phyloP scores from a whole-genome alignment of 1,140 invertebrate genomes.

The Thaumatotibia leucotreta region DNA sequence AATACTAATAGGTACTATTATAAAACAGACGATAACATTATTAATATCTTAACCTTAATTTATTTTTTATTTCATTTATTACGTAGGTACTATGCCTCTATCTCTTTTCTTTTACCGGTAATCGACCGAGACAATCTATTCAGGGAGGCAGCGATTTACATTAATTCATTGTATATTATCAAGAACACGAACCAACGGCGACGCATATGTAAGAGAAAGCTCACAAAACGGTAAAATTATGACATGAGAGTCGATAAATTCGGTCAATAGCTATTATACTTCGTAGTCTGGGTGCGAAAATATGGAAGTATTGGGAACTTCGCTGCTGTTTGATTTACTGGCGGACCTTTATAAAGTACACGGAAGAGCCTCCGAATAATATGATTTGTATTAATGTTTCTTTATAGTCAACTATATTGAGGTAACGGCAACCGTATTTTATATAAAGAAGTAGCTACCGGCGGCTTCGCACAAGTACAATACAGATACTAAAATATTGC shows the following conservation, averaged over 20 bases:
- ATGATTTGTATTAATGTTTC: constrained; percentile 5
- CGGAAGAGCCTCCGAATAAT: constrained; percentile 34
- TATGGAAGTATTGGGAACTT: constrained; percentile 62
- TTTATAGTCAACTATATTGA: not conserved
- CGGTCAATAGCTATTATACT: constrained; percentile 71
- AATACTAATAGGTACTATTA: too few species aligned
- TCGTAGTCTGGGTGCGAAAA: constrained; percentile 69
- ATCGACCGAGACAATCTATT: constrained; percentile 2
- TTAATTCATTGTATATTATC: constrained; percentile 4
- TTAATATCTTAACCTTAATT: too few species aligned
- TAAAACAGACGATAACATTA: too few species aligned
- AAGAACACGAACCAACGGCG: constrained; percentile 10
- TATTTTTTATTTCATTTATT: not conserved
- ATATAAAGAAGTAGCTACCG: too few species aligned
- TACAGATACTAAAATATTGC: too few species aligned
- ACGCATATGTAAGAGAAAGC: constrained; percentile 41
- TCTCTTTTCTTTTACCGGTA: not conserved
- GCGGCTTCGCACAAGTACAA: too few species aligned
- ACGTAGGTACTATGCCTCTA: not conserved
- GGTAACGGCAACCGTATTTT: not conserved
- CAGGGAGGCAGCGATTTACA: constrained; percentile 1
- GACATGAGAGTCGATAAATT: constrained; percentile 70
- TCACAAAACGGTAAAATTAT: constrained; percentile 65
- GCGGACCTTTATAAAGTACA: constrained; percentile 33
- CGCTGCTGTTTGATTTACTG: constrained; percentile 66